Evolutionary conservation across 1,140 invertebrate species (phyloP).

Genomic region (Schlechtendalia chinensis): DNA sequence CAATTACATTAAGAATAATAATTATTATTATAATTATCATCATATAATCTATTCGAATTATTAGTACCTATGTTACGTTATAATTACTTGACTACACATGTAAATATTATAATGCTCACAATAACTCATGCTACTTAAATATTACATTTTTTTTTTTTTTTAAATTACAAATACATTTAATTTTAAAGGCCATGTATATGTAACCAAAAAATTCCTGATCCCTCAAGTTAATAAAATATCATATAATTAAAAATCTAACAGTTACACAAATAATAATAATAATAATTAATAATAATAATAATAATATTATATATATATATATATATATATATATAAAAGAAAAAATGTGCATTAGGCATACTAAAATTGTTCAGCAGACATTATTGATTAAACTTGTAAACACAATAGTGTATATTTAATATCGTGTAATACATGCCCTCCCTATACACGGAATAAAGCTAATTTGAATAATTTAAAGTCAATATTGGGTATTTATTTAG

Average conservation of each 20-base stretch:
- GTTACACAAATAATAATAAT: slow-evolving; percentile 9
- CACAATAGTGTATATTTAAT: neutral
- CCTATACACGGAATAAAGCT: neutral
- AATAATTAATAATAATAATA: no score
- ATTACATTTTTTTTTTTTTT: slow-evolving; percentile 31
- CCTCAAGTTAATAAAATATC: slow-evolving; percentile 37
- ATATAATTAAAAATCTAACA: slow-evolving; percentile 14
- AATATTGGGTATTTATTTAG: slow-evolving; percentile 9
- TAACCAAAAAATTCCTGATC: slow-evolving; percentile 45
- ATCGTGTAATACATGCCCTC: slow-evolving; percentile 19
- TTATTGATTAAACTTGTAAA: slow-evolving; percentile 25
- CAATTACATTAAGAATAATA: slow-evolving; percentile 35
- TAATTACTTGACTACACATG: slow-evolving; percentile 34
- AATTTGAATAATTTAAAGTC: slow-evolving; percentile 7
- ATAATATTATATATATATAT: no score
- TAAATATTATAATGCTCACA: slow-evolving; percentile 47
- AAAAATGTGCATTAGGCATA: slow-evolving; percentile 31
- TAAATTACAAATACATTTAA: slow-evolving; percentile 23
- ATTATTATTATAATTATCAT: slow-evolving; percentile 20
- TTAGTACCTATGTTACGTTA: slow-evolving; percentile 32
- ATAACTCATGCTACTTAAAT: slow-evolving; percentile 44
- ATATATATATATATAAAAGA: no score
- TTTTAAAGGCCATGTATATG: neutral
- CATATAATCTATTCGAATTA: slow-evolving; percentile 39
- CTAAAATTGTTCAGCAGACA: slow-evolving; percentile 41